Conservation (phyloP, 2,113 vertebrate genomes). For the Antechinus stuartii region DNA sequence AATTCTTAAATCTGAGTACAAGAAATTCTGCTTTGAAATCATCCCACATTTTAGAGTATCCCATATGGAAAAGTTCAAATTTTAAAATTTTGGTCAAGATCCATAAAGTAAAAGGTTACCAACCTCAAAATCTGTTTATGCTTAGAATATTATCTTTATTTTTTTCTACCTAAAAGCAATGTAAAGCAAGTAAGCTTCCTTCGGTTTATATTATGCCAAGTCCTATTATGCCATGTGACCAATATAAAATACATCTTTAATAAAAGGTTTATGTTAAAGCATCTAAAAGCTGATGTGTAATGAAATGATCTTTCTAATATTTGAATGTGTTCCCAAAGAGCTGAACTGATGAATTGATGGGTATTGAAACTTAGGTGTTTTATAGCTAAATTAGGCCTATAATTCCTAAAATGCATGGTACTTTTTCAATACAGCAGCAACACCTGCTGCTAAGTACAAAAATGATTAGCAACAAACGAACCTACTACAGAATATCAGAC, state of each 20-base stretch:
- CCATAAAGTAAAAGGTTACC: constrained; percentile 36
- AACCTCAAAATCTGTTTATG: constrained; percentile 17
- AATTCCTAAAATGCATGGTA: constrained; percentile 72
- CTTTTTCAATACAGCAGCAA: constrained; percentile 69
- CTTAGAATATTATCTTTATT: not conserved
- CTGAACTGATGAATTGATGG: constrained; percentile 70
- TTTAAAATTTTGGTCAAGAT: constrained; percentile 48
- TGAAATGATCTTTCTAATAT: constrained; percentile 60
- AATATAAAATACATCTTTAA: constrained; percentile 6
- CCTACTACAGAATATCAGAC: constrained; percentile 79
- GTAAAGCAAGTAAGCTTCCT: constrained; percentile 32
- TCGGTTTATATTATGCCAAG: not conserved
- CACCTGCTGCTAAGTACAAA: constrained; percentile 81
- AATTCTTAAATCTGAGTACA: constrained; percentile 26
- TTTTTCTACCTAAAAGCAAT: constrained; percentile 25
- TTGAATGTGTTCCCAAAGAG: constrained; percentile 26
- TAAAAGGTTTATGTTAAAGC: constrained; percentile 36
- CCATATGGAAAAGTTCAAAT: constrained; percentile 32
- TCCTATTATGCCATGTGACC: not conserved
- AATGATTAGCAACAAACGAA: constrained; percentile 81
- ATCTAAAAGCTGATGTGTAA: constrained; percentile 50
- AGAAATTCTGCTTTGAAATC: constrained; percentile 46
- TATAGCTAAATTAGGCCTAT: constrained; percentile 68
- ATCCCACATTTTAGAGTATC: not conserved
- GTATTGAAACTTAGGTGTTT: constrained; percentile 69